Evolutionary conservation across 2,888 invertebrate genomes (phyloP), one percentile per base, ranked within the genome.

Genomic region (Cheilosia pagana): DNA sequence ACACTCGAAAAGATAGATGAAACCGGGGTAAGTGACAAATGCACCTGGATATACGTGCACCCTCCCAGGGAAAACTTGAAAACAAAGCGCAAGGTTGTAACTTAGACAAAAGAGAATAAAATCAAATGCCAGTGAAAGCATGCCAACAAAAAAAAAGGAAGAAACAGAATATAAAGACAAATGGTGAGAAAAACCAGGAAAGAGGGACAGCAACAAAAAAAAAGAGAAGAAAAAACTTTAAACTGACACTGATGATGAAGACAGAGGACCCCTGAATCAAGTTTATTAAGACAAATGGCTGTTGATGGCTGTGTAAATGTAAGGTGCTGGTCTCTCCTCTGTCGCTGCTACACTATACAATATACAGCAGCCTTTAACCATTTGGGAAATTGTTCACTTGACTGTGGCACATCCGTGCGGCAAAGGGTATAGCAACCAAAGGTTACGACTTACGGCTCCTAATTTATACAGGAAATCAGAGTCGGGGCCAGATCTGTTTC

Each of bases 281-380:
- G 86, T 87, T 87, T 87, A 87, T 87, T 87, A 87, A 87, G 87
- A 87, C 87, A 87, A 87, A 87, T 87, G 87, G 81, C 70, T 78
- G 53, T 76, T 85, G 83, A 87, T 87, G 86, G 77, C 75, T 68
- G 45, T 65, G 79, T 81, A 70, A 78, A 41, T 65, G 79, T 78
- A 74, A 78, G 85, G 77, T 82, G 81, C 81, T 68, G 43, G 12
- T 23, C 45, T 23, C 45, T 16, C 2, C 21, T 23, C 48, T 62
- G 67, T 43, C 55, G 65, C 55, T 55, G 41, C 28, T 68, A 50
- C 41, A 43, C 78, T 48, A 41, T n/a, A 19, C 45, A 19, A 16
- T 45, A 45, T 45, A 45, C 19, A 45, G 28, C 16, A 35, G 35
- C 19, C 45, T 45, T 16, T 3, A 16, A n/a, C 59, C 62, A 48